Evolutionary conservation across 1,140 invertebrate genomes (phyloP).

Genomic region (Eumaeus atala): DNA sequence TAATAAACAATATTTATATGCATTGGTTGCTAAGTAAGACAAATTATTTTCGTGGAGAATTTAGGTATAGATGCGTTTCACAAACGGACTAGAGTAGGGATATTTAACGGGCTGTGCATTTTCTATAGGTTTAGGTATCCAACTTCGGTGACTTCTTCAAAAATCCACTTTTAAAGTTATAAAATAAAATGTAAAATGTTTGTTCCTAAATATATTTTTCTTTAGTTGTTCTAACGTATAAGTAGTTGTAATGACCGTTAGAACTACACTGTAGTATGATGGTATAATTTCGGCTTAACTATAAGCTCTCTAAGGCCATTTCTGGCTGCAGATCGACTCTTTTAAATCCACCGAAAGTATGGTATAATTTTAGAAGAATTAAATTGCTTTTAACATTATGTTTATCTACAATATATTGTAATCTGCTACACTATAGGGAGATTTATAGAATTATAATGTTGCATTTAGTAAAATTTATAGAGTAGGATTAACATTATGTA

Average conservation of each 20-base stretch:
- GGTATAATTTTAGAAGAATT: background rate
- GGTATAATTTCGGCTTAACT: background rate
- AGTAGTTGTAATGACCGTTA: background rate
- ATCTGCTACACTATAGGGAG: constrained; percentile 2
- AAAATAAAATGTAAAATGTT: constrained; percentile 1
- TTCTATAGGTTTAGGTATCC: constrained; percentile 52
- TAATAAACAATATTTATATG: constrained; percentile 8
- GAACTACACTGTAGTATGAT: background rate
- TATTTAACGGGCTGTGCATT: constrained; percentile 62
- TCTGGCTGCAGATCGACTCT: background rate
- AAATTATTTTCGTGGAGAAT: constrained; percentile 12
- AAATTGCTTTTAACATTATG: background rate
- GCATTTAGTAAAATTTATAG: constrained; percentile 8
- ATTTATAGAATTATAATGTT: constrained; percentile 5
- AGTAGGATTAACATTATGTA: background rate
- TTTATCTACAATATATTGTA: background rate
- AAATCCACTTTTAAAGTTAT: background rate
- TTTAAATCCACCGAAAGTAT: background rate
- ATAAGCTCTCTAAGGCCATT: background rate
- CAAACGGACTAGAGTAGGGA: constrained; percentile 27
- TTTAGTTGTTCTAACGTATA: constrained; percentile 1
- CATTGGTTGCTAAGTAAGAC: constrained; percentile 13
- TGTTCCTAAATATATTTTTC: constrained; percentile 9
- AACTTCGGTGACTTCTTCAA: constrained; percentile 10
- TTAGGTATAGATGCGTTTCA: constrained; percentile 18